Percentiles rank a stretch among this genome's conserved stretches.
Conservation (phyloP, 2,113 vertebrate genomes). For the Syrmaticus mikado region DNA sequence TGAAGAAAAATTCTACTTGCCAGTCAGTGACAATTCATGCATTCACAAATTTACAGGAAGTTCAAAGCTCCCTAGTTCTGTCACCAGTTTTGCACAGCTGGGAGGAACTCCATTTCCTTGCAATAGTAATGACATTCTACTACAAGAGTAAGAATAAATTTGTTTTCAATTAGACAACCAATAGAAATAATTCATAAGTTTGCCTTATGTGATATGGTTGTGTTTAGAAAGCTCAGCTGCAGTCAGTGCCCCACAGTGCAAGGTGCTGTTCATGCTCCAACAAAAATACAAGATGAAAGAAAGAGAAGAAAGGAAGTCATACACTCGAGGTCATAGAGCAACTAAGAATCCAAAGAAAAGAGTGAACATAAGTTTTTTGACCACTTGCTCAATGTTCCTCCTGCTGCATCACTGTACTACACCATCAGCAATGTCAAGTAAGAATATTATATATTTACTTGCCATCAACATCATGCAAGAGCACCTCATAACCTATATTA, state of each 20-base stretch:
- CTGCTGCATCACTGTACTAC: background rate
- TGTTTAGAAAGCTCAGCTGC: constrained; percentile 33
- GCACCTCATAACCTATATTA: background rate
- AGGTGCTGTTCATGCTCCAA: constrained; percentile 23
- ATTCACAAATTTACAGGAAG: constrained; percentile 5
- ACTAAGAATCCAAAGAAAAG: constrained; percentile 3
- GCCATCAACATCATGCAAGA: background rate
- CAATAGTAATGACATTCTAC: constrained; percentile 57
- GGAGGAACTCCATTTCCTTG: constrained; percentile 50
- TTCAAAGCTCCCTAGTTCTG: constrained; percentile 57
- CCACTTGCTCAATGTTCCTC: background rate
- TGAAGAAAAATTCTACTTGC: constrained; percentile 30
- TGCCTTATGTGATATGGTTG: background rate
- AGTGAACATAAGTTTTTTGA: constrained; percentile 11
- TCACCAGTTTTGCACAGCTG: constrained; percentile 53
- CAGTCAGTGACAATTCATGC: constrained; percentile 6
- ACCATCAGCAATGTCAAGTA: constrained; percentile 21
- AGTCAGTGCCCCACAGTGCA: constrained; percentile 10
- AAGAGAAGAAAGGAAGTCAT: constrained; percentile 23
- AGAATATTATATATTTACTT: background rate
- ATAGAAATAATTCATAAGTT: constrained; percentile 62
- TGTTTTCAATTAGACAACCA: constrained; percentile 54
- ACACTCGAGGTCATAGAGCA: background rate
- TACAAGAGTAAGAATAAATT: constrained; percentile 57
- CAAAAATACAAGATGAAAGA: constrained; percentile 3